Percentiles rank a stretch among this genome's conserved stretches.
phyloP scores from a whole-genome alignment of 2,888 invertebrate genomes.

The Ichneumoninae sp. region DNA sequence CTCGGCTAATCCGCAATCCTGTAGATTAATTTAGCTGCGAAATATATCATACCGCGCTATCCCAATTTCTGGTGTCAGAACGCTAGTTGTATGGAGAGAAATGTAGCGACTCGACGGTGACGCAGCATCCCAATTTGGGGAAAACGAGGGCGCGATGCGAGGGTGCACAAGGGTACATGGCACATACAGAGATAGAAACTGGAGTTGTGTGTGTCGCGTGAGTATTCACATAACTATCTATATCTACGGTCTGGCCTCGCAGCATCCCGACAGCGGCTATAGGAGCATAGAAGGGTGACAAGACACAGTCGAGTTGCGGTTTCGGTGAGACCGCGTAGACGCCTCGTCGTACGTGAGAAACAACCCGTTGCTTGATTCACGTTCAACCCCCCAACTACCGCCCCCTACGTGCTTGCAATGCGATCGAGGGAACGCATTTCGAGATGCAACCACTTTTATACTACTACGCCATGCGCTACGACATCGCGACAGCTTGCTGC shows the following conservation, averaged over 20 bases:
- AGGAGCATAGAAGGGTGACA: slow-evolving; percentile 65
- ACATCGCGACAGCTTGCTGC: slow-evolving; percentile 66
- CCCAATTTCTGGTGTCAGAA: slow-evolving; percentile 55
- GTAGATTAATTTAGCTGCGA: slow-evolving; percentile 10
- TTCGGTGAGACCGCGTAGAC: slow-evolving; percentile 69
- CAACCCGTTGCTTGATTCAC: slow-evolving; percentile 71
- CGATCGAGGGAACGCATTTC: slow-evolving; percentile 72
- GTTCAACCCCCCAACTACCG: slow-evolving; percentile 64
- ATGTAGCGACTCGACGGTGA: slow-evolving; percentile 55
- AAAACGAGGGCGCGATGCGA: slow-evolving; percentile 67
- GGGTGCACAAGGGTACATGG: slow-evolving; percentile 39
- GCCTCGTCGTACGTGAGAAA: slow-evolving; percentile 72
- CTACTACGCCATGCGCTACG: slow-evolving; percentile 58
- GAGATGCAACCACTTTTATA: slow-evolving; percentile 69
- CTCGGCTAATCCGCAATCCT: slow-evolving; percentile 27
- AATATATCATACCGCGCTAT: slow-evolving; percentile 29
- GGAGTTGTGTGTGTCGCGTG: not conserved
- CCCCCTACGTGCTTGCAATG: slow-evolving; percentile 70
- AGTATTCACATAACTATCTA: slow-evolving; percentile 23
- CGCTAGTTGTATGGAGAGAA: slow-evolving; percentile 32
- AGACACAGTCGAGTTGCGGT: slow-evolving; percentile 71
- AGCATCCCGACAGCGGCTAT: slow-evolving; percentile 32
- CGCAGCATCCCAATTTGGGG: slow-evolving; percentile 68
- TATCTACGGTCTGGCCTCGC: slow-evolving; percentile 15
- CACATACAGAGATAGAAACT: slow-evolving; percentile 24